phyloP scores from a whole-genome alignment of 1,140 invertebrate species.

The Neotoxoptera formosana region DNA sequence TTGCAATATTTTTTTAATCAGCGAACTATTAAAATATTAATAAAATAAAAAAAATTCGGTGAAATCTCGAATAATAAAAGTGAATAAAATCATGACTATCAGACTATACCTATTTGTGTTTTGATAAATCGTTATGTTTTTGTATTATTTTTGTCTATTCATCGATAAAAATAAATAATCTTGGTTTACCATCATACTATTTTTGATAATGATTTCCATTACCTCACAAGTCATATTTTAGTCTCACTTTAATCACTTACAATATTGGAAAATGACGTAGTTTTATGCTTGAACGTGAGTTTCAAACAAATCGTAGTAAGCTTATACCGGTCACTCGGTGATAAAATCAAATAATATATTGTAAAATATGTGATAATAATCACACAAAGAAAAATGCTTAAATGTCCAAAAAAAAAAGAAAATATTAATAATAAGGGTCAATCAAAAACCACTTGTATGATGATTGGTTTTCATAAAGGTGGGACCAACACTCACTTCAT shows the following conservation, averaged over 20 bases:
- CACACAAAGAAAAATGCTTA: too few species aligned
- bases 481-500: neutral
- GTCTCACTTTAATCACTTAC: neutral
- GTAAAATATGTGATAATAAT: neutral
- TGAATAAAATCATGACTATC: neutral
- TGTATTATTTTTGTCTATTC: too few species aligned
- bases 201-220: too few species aligned
- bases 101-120: too few species aligned
- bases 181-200: too few species aligned
- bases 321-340: neutral
- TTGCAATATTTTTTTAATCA: neutral
- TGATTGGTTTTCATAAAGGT: neutral
- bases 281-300: neutral
- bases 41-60: too few species aligned
- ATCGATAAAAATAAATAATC: too few species aligned
- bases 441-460: neutral
- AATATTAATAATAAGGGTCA: neutral
- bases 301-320: neutral
- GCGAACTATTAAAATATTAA: neutral
- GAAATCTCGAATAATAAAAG: neutral
- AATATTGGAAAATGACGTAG: neutral
- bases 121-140: too few species aligned
- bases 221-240: too few species aligned
- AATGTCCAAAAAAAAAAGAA: too few species aligned
- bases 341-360: neutral